phyloP scores from a whole-genome alignment of 2,797 vertebrate species.

The Gila robusta region DNA sequence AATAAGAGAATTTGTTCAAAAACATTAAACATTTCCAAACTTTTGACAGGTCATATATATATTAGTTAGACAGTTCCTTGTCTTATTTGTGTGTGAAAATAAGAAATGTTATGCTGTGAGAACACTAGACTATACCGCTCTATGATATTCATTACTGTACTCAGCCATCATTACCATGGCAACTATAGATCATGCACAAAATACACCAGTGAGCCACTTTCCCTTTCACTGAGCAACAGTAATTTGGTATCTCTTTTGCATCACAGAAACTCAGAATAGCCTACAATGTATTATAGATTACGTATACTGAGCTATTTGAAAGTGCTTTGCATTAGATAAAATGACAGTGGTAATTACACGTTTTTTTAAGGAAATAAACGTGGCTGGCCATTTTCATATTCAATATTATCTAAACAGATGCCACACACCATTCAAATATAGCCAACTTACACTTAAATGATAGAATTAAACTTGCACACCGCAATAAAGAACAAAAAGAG shows the following conservation, averaged over 20 bases:
- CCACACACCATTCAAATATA: background rate
- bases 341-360: background rate
- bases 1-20: background rate
- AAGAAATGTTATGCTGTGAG: constrained; percentile 1
- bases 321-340: constrained; percentile 2
- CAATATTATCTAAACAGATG: background rate
- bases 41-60: background rate
- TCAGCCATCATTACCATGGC: constrained; percentile 38
- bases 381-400: background rate
- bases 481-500: background rate
- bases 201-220: constrained; percentile 34
- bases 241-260: constrained; percentile 4
- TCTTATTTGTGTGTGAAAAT: constrained; percentile 22
- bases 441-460: background rate
- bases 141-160: constrained; percentile 40
- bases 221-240: constrained; percentile 13
- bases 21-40: background rate
- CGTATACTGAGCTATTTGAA: constrained; percentile 2
- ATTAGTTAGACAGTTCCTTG: background rate
- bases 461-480: background rate
- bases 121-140: constrained; percentile 29
- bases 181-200: constrained; percentile 43
- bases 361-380: background rate
- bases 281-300: background rate
- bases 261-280: background rate